Conservation (phyloP, 2,888 invertebrate genomes). For the Keiferia lycopersicella region DNA sequence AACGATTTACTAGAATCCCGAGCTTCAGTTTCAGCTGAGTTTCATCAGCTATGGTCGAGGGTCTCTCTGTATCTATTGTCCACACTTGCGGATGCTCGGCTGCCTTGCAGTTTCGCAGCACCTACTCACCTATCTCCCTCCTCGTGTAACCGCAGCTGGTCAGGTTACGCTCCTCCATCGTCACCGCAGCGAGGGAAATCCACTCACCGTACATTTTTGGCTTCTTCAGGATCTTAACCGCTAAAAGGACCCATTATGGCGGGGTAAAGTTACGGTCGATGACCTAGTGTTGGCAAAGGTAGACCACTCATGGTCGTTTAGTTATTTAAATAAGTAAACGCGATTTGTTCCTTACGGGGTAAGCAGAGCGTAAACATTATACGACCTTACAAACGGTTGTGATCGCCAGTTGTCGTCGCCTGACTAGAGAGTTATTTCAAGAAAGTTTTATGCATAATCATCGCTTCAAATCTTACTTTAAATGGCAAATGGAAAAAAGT, state of each 20-base stretch:
- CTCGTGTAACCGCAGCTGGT: constrained; percentile 48
- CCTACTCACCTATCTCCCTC: constrained; percentile 41
- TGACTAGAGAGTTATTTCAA: neutral
- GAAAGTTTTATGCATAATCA: neutral
- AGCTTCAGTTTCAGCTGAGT: no score
- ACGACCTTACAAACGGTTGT: no score
- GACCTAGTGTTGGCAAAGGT: neutral
- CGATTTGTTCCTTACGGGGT: no score
- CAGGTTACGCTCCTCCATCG: constrained; percentile 26
- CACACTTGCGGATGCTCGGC: no score
- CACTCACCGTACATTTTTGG: constrained; percentile 21
- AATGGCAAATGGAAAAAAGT: no score
- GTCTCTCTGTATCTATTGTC: no score
- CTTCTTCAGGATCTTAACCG: constrained; percentile 22
- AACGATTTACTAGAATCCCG: no score
- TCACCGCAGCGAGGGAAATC: constrained; percentile 20
- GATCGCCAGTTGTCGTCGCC: no score
- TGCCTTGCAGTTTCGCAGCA: constrained; percentile 57
- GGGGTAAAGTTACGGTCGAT: constrained; percentile 14
- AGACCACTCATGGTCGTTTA: neutral
- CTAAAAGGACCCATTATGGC: constrained; percentile 19
- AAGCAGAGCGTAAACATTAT: no score
- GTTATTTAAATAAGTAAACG: no score
- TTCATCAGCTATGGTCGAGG: no score
- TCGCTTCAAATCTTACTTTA: no score